Base-by-base conservation (phyloP, 2,888 invertebrate species). In the Sinopyrophorus schimmeli region DNA sequence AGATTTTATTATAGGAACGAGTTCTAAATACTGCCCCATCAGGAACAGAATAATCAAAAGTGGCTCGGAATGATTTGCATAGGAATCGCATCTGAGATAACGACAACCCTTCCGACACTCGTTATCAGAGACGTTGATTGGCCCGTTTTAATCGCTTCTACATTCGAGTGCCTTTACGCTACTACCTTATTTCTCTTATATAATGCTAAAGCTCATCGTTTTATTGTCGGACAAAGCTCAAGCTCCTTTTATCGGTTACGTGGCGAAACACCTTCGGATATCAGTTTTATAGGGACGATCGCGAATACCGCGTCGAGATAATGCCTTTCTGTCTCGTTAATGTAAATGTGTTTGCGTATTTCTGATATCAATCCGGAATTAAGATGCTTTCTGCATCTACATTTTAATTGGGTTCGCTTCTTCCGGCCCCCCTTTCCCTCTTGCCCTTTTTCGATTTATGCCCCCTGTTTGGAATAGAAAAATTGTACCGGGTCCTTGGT, bases 1-100 rank as follows among this genome's bases (percentile, higher is more conserved):
- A n/a, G n/a, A n/a, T n/a, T n/a, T n/a, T n/a, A n/a, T n/a, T n/a
- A n/a, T n/a, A n/a, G n/a, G n/a, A n/a, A n/a, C 31, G 28, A 39
- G 31, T 20, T 21, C 40, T 31, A 41, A 51, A 47, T 51, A 51
- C 47, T 34, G 43, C 51, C 35, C 54, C 54, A 47, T 54, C 51
- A 54, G 50, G 50, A 54, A 43, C 51, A 30, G 61, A 57, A 63
- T 61, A 63, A 63, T 63, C 63, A 63, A 63, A 63, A 62, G 63
- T 63, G 63, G 57, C 57, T 59, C 42, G 55, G 54, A 59, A 61
- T 59, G 60, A 63, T 63, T 63, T 61, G 63, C 63, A 63, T 63
- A 63, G 63, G 56, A 63, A 63, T 63, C 63, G 50, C 61, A 63
- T 63, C 63, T 61, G 55, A 63, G 63, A 63, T 63, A 63, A 61